These are phyloP conservation scores for Acanthaster planci DNA, from an alignment of 35 echinoderm and acorn worm genomes.

Conservation along the genomic window DNA sequence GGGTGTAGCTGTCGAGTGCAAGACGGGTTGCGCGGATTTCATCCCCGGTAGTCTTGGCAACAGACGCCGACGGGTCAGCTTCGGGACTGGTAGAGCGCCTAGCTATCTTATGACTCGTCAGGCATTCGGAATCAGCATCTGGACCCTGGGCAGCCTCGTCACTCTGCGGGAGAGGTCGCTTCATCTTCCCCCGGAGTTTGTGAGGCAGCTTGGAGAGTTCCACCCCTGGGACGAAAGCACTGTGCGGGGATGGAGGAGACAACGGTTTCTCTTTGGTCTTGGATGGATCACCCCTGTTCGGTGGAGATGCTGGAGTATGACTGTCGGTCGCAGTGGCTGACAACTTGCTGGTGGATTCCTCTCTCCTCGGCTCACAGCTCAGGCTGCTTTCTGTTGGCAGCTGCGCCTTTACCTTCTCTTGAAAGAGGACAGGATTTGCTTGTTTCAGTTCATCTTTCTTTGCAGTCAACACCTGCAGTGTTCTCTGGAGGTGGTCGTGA, in stretches of 20 bases:
- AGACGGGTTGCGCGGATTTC: background rate
- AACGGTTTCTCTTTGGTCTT: constrained; percentile 19
- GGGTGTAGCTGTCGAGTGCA: background rate
- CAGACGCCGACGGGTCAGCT: too few species aligned
- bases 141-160: background rate
- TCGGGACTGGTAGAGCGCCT: background rate
- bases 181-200: constrained; percentile 45
- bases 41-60: background rate
- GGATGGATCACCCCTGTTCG: background rate
- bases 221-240: background rate
- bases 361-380: background rate
- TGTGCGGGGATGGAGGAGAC: background rate
- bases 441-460: background rate
- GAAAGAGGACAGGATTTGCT: background rate
- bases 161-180: background rate
- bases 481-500: background rate
- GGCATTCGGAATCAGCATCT: background rate
- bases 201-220: constrained; percentile 53
- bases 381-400: too few species aligned
- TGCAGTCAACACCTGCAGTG: background rate
- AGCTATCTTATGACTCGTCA: background rate
- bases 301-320: background rate
- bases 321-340: background rate
- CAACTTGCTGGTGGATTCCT: background rate
- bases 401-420: too few species aligned